These are phyloP conservation scores for Dendropsophus ebraccatus DNA, from an alignment of 2,113 vertebrate genomes.

Conservation along the genomic window DNA sequence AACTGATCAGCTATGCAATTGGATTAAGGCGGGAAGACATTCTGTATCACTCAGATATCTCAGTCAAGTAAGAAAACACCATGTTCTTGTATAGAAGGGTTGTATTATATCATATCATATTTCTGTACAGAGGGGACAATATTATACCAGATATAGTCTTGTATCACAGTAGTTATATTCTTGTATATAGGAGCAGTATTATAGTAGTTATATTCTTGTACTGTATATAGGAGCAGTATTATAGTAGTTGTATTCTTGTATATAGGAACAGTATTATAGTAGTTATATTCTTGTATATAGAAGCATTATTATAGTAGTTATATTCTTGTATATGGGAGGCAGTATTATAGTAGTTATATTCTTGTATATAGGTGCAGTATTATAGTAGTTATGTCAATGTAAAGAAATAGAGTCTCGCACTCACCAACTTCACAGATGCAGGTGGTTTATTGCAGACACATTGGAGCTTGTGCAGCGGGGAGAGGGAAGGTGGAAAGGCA, in stretches of 20 bases:
- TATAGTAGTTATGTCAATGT: constrained; percentile 3
- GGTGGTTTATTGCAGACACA: too few relatives aligned
- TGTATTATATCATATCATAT: not conserved
- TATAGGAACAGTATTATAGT: constrained; percentile 13
- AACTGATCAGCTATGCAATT: not conserved
- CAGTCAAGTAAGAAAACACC: not conserved
- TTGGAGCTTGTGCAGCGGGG: too few relatives aligned
- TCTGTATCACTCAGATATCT: not conserved
- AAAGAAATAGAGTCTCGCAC: too few relatives aligned
- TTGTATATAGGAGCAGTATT: not conserved
- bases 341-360: constrained; percentile 20
- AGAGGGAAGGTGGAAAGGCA: too few relatives aligned
- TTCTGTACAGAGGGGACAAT: not conserved
- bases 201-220: constrained; percentile 1
- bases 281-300: constrained; percentile 23
- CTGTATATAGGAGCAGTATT: not conserved
- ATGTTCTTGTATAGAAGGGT: not conserved
- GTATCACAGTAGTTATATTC: constrained; percentile 2
- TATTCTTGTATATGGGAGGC: constrained; percentile 5
- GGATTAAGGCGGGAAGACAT: not conserved
- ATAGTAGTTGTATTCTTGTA: constrained; percentile 27
- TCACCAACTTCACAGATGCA: too few relatives aligned
- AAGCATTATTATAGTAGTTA: constrained; percentile 8
- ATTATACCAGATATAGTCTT: constrained; percentile 1
- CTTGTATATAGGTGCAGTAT: constrained; percentile 1